Evolutionary conservation across 1,140 invertebrate genomes (phyloP), one percentile per base, ranked within the genome.

Genomic region (Drosophila santomea): DNA sequence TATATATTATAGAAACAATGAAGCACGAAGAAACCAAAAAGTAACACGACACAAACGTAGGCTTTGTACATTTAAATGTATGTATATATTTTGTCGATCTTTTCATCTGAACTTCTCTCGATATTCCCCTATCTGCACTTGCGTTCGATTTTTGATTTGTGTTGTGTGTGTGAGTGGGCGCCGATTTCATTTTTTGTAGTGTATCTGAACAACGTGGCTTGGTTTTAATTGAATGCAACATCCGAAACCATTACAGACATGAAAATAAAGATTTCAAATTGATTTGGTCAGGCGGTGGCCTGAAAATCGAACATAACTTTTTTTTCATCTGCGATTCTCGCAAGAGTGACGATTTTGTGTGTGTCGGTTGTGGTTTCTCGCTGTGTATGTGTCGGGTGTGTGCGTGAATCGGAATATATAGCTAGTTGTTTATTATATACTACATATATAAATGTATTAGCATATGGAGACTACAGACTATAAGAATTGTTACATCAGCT

Each of bases 21-120:
- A 59, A 50, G 55, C 17, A 48, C 55, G 50, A 44, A 36, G 20
- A 44, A 38, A 61, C 32, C 38, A 69, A 61, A 63, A 73, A 89
- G 48, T 63, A 73, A 78, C 55, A 80, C 63, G 43, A 80, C 68
- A 78, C 56, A 67, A 61, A 60, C 52, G 58, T 67, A 84, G 88
- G 61, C 69, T 59, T 88, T 89, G 56, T 89, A 89, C 85, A 89
- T 89, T 89, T 80, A 89, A 88, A 89, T 89, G 66, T 80, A 83
- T 60, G 75, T 89, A 83, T 88, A 82, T 86, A 82, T 77, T 69
- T 52, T 61, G 28, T 61, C 52, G 8, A 74, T 74, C 67, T 56
- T 64, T 38, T 64, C 54, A 57, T 74, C 69, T 44, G 48, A 38
- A 44, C 47, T 35, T 45, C 3, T 44, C 45, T 56, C 54, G n/a